Percentiles rank a stretch among this genome's conserved stretches.
These are phyloP conservation scores for Acridotheres tristis DNA, from an alignment of 2,797 vertebrate genomes.

Conservation along the genomic window DNA sequence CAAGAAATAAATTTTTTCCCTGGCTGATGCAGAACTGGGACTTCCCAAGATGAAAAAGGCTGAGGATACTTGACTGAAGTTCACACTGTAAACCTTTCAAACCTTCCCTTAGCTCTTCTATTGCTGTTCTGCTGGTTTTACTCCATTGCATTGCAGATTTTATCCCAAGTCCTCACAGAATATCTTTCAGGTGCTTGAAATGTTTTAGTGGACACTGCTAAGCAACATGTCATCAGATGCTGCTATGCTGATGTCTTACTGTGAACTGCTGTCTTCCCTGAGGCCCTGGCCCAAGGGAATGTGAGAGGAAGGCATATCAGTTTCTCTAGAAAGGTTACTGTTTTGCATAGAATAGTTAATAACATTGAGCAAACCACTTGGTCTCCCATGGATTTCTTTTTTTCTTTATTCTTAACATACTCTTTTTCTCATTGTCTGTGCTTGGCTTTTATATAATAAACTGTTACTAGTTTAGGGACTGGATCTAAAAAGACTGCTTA, in stretches of 20 bases:
- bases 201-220: neutral
- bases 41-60: neutral
- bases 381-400: constrained; percentile 18
- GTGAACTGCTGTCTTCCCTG: neutral
- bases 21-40: neutral
- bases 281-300: neutral
- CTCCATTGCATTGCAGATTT: neutral
- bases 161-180: neutral
- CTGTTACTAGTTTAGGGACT: constrained; percentile 38
- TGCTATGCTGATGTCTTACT: neutral
- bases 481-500: constrained; percentile 34
- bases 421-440: constrained; percentile 41
- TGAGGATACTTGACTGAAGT: neutral
- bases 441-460: constrained; percentile 41
- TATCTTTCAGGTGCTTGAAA: neutral
- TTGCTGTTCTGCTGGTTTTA: neutral
- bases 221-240: neutral
- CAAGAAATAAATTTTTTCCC: neutral
- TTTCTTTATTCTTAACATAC: neutral
- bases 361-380: constrained; percentile 20
- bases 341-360: constrained; percentile 18
- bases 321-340: constrained; percentile 19
- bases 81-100: neutral
- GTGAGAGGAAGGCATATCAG: neutral
- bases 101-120: neutral